Evolutionary conservation across 2,888 invertebrate genomes (phyloP).

Genomic region (Eurois occulta): DNA sequence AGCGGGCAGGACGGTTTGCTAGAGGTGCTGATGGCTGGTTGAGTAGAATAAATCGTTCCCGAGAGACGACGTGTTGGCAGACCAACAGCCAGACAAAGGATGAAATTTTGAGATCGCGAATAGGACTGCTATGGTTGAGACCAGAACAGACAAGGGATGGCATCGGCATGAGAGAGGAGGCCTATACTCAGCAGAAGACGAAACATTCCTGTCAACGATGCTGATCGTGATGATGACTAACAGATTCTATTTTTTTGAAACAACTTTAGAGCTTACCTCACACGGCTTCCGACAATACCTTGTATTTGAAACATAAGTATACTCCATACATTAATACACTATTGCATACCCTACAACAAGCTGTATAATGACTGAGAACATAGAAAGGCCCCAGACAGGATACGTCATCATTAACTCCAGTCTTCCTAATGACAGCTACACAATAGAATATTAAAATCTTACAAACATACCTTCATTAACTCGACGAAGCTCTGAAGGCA

Average conservation of each 20-base stretch:
- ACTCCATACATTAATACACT: not conserved
- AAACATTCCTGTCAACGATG: no score
- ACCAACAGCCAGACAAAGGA: not conserved
- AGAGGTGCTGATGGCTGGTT: not conserved
- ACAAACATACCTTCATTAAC: slow-evolving; percentile 50
- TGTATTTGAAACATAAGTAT: not conserved
- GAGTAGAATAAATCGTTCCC: not conserved
- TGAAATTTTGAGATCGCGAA: not conserved
- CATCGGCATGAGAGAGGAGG: not conserved
- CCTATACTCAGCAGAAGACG: not conserved
- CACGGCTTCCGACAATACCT: not conserved
- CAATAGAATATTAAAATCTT: slow-evolving; percentile 54
- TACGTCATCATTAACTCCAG: slow-evolving; percentile 42
- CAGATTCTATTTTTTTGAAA: no score
- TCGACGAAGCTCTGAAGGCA: slow-evolving; percentile 41
- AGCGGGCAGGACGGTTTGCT: not conserved
- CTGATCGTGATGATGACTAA: no score
- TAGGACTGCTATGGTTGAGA: not conserved
- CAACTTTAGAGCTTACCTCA: no score
- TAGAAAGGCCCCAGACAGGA: slow-evolving; percentile 22
- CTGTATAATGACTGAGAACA: not conserved
- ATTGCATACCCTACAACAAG: not conserved
- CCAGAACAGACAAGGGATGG: not conserved
- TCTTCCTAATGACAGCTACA: slow-evolving; percentile 35
- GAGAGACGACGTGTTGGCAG: not conserved